Evolutionary conservation across 1,140 invertebrate genomes (phyloP), one percentile per base, ranked within the genome.

Genomic region (Trichomalopsis sarcophagae): DNA sequence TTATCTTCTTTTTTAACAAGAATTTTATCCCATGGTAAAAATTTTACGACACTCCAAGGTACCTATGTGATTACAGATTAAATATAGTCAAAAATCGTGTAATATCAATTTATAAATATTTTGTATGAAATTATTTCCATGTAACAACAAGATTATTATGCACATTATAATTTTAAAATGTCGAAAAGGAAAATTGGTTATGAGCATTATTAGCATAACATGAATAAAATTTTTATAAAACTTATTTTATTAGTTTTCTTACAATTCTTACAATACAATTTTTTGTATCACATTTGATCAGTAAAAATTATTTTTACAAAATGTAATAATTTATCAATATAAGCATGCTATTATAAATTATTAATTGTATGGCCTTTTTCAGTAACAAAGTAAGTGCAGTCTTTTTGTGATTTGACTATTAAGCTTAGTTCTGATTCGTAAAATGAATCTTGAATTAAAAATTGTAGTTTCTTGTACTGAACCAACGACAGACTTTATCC

Each of bases 401-500:
- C 33, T 36, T 36, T 36, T 36, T 36, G 33, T 36, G 33, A 36
- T 36, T 36, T 36, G 33, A 6, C 2, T 36, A 36, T 36, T 36
- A 0, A 36, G 33, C 33, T 36, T 36, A 36, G 33, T 36, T 36
- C 33, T 36, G 33, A 36, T 36, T 36, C 0, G 33, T 36, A 36
- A 36, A 36, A 36, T 36, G 23, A 5, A 30, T 11, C 27, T 14
- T 9, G 7, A 23, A 33, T 14, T 3, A 74, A 13, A 13, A n/a
- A 36, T 44, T 44, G 14, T 40, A 27, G 62, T 62, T 62, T 55
- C 30, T 75, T 55, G 21, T 21, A 44, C 50, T 75, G 11, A 82
- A 27, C 44, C 80, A 73, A 55, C 44, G 80, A 73, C 80, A 33
- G 30, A 81, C 21, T 44, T 23, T 30, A 47, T 30, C 30, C 47